Conservation (phyloP, 1,140 invertebrate genomes). For the Tetragonula clypearis region DNA sequence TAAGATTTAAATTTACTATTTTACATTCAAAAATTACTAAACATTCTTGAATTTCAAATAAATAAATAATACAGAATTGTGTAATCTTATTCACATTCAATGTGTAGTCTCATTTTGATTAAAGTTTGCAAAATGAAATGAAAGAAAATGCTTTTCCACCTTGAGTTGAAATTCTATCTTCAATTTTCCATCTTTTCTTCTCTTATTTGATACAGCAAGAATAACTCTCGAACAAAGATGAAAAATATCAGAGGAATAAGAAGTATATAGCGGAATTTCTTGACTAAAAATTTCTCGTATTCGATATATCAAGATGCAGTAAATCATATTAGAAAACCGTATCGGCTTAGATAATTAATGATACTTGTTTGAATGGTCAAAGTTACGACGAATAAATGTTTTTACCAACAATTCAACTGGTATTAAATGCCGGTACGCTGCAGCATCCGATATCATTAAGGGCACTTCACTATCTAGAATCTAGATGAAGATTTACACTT, state of each 20-base stretch:
- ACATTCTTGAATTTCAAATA: neutral
- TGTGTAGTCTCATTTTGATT: neutral
- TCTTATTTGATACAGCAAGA: neutral
- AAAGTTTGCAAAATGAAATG: neutral
- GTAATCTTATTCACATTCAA: neutral
- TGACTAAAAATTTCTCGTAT: neutral
- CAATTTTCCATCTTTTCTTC: neutral
- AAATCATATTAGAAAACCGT: neutral
- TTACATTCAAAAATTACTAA: neutral
- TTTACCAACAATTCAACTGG: neutral
- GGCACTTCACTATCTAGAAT: neutral
- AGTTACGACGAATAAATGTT: neutral
- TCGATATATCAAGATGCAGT: neutral
- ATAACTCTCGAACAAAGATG: neutral
- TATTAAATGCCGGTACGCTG: neutral
- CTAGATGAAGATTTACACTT: neutral
- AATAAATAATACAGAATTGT: too few species aligned
- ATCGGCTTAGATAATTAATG: neutral
- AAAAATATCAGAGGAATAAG: neutral
- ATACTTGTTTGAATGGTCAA: neutral
- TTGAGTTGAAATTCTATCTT: neutral
- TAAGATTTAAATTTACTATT: neutral
- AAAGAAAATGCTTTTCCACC: neutral
- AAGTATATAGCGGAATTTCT: neutral
- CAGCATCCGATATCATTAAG: slow-evolving; percentile 6